Conservation (phyloP, 2,797 vertebrate genomes). For the Gymnothorax reevesii region DNA sequence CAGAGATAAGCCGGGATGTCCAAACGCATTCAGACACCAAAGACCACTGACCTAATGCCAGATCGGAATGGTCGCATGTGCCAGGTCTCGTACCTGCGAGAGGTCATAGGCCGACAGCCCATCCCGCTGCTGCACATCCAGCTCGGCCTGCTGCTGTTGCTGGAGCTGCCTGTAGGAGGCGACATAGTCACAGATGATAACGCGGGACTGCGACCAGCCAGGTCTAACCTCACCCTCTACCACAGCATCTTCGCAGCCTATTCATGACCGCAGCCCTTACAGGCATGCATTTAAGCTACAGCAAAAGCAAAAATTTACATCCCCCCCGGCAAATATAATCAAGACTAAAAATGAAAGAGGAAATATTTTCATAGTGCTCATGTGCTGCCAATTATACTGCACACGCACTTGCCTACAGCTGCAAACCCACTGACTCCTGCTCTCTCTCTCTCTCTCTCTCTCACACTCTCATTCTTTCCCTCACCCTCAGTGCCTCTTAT, state of each 20-base stretch:
- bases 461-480: not conserved
- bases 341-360: not conserved
- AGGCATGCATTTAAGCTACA: constrained; percentile 19
- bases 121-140: constrained; percentile 97
- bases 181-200: not conserved
- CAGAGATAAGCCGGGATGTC: not conserved
- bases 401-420: not conserved
- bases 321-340: constrained; percentile 1
- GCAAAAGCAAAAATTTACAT: not conserved
- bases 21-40: not conserved
- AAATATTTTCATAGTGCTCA: not conserved
- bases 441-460: constrained; percentile 13
- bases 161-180: constrained; percentile 85
- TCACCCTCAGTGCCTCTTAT: too few species aligned
- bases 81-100: constrained; percentile 77
- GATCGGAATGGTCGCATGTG: too few species aligned
- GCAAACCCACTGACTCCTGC: constrained; percentile 23
- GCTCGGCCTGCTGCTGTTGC: constrained; percentile 92
- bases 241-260: not conserved
- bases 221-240: not conserved
- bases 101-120: constrained; percentile 93
- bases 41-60: not conserved
- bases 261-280: not conserved
- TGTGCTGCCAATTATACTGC: not conserved
- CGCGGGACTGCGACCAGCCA: constrained; percentile 1